Evolutionary conservation across 2,113 vertebrate species (phyloP), one percentile per base, ranked within the genome.

Genomic region (Eira barbara): DNA sequence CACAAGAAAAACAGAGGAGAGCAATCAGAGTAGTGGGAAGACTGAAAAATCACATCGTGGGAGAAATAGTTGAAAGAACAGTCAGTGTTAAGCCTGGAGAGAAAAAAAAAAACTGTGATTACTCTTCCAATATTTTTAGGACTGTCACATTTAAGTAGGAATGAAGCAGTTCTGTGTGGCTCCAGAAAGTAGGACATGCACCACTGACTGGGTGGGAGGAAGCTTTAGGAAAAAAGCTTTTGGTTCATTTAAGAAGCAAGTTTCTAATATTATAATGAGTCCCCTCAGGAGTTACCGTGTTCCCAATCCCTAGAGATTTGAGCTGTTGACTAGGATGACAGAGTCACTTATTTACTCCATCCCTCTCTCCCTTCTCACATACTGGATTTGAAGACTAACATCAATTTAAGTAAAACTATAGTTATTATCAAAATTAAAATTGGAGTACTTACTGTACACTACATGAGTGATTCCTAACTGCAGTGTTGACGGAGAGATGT

Each of bases 391-490:
- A 89, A 86, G 59, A 65, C 42, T 69, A 65, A 89, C 1, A 47
- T 84, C 83, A 59, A 71, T 61, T 95, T 85, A 94, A 59, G 29
- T 47, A 88, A 91, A 84, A 76, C 29, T 29, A 7, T 52, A 79
- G 36, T 55, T 85, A 84, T n/a, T 31, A 65, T 80, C 31, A n/a
- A 81, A 92, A 86, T 94, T 85, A 92, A 92, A 94, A 94, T 36
- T 34, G 91, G 69, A 88, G 31, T 80, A 55, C 12, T 89, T 73
- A 3, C 49, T 83, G 0, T 47, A 36, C 69, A 23, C 25, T 34
- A 57, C 74, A 74, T 2, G 18, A 91, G 21, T 85, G 20, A 49
- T 85, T 94, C 71, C n/a, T 47, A 59, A 91, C 61, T 81, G 17
- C 25, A 42, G 1, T 57, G 83, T n/a, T 36, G 34, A 91, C 86